Conservation (phyloP, 2,113 vertebrate genomes). For the Chionomys nivalis region DNA sequence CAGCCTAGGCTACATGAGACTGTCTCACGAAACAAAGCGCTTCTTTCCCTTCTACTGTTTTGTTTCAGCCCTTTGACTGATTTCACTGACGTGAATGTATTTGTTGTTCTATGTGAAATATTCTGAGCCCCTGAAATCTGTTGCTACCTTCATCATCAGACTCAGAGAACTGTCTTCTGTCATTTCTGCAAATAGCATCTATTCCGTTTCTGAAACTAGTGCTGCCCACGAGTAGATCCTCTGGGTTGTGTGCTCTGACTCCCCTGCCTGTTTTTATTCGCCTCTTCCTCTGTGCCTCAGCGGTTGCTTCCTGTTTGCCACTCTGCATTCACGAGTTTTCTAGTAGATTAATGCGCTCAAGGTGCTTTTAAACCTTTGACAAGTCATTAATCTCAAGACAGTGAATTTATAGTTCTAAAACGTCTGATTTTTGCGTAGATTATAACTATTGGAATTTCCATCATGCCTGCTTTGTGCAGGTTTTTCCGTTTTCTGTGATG, state of each 20-base stretch:
- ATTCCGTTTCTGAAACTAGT: background rate
- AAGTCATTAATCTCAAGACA: background rate
- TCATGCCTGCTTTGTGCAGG: background rate
- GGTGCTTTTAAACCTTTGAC: slow-evolving; percentile 22
- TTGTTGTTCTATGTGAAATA: background rate
- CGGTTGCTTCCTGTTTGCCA: background rate
- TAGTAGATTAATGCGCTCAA: background rate
- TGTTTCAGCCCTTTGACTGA: background rate
- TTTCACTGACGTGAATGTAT: background rate
- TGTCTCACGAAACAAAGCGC: background rate
- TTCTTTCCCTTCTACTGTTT: background rate
- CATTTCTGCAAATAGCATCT: background rate
- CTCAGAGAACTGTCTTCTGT: background rate
- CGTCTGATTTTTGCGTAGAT: background rate
- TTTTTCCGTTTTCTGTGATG: background rate
- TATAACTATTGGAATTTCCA: background rate
- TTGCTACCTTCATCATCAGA: background rate
- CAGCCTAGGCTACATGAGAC: background rate
- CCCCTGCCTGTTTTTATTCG: background rate
- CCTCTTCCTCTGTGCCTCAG: background rate
- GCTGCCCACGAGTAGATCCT: background rate
- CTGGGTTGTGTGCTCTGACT: background rate
- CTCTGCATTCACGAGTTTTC: background rate
- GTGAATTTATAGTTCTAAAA: background rate
- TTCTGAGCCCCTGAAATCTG: background rate